A percentile compares a stretch with the other conserved stretches of the same genome.
phyloP scores from a whole-genome alignment of 2,888 invertebrate genomes.

The Adelphocoris suturalis region DNA sequence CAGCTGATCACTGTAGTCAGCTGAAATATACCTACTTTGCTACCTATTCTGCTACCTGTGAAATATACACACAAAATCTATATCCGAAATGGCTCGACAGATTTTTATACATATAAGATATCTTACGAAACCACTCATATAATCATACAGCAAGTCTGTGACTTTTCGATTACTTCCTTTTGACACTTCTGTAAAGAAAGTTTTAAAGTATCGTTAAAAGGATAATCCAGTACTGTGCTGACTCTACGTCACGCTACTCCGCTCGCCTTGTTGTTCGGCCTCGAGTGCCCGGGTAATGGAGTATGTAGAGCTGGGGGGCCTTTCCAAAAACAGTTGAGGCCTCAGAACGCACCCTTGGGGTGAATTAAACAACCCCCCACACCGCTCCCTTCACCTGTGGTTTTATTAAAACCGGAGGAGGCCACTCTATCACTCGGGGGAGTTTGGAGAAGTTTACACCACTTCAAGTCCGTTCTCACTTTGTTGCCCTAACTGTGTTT shows the following conservation, averaged over 20 bases:
- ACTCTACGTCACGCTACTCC: not conserved
- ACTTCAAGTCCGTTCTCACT: constrained; percentile 61
- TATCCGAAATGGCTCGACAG: too few relatives aligned
- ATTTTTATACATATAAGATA: too few relatives aligned
- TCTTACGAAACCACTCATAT: too few relatives aligned
- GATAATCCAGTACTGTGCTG: too few relatives aligned
- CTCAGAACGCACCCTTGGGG: constrained; percentile 57
- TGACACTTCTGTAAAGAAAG: too few relatives aligned
- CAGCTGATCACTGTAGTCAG: too few relatives aligned
- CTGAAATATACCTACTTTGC: too few relatives aligned
- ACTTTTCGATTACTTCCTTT: too few relatives aligned
- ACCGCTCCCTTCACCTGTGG: constrained; percentile 10
- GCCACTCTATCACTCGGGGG: constrained; percentile 59
- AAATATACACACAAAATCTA: too few relatives aligned
- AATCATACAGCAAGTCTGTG: too few relatives aligned
- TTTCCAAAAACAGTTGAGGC: constrained; percentile 5
- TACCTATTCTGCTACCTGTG: too few relatives aligned
- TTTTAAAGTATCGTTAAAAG: too few relatives aligned
- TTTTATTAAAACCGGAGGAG: constrained; percentile 51
- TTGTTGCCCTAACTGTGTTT: constrained; percentile 55
- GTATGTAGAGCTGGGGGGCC: not conserved
- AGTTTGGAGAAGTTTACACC: constrained; percentile 54
- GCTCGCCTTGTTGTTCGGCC: not conserved
- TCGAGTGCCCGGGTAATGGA: not conserved
- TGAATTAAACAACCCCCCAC: constrained; percentile 49